Conservation (phyloP, 2,888 invertebrate species). For the Periphyllus acericola region DNA sequence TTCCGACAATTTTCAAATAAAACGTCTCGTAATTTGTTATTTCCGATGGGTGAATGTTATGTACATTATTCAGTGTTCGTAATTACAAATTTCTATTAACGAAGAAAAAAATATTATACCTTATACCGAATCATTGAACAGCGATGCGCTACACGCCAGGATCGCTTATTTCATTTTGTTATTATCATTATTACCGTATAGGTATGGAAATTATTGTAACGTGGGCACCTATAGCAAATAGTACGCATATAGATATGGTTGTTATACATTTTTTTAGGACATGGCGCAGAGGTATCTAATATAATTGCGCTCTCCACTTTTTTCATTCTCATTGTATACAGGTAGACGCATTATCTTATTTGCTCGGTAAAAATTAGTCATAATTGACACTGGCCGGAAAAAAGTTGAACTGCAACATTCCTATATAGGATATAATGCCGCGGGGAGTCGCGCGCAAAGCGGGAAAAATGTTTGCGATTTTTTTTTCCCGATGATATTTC, state of each 20-base stretch:
- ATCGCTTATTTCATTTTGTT: background rate
- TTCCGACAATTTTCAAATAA: background rate
- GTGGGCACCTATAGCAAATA: too few relatives aligned
- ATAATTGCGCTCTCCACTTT: background rate
- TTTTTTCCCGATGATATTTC: background rate
- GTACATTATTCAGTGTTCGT: background rate
- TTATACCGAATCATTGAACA: background rate
- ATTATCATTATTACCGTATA: background rate
- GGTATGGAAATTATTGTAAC: too few relatives aligned
- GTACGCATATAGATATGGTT: background rate
- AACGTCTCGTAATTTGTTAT: slow-evolving; percentile 10
- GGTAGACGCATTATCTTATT: background rate
- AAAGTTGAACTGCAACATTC: background rate
- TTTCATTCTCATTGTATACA: background rate
- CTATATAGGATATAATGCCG: background rate
- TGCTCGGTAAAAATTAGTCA: background rate
- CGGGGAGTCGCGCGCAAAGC: background rate
- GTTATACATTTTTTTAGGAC: background rate
- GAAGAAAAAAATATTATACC: background rate
- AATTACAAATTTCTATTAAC: background rate
- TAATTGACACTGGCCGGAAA: background rate
- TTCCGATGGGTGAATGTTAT: background rate
- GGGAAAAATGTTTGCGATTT: background rate
- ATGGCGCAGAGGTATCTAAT: background rate
- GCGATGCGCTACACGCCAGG: background rate